Evolutionary conservation across 2,888 invertebrate species (phyloP).

Genomic region (Tenthredo amoena): DNA sequence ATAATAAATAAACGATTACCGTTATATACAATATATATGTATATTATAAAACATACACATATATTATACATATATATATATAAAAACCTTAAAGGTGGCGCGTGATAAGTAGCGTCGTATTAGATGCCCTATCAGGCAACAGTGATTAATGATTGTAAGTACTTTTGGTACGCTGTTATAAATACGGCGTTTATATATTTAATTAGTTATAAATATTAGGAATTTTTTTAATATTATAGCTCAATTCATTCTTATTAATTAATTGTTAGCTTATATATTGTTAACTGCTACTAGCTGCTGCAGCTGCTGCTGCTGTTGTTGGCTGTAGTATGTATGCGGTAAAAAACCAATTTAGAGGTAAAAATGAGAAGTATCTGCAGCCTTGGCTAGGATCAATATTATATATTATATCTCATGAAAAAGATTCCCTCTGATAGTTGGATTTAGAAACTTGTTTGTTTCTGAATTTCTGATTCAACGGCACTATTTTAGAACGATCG

Average conservation of each 20-base stretch:
- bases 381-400: neutral
- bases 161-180: neutral
- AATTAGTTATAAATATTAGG: neutral
- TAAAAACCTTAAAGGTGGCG: neutral
- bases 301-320: neutral
- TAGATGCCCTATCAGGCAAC: constrained; percentile 8
- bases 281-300: neutral
- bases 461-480: too few species aligned
- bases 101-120: constrained; percentile 8
- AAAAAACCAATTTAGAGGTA: neutral
- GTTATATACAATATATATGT: neutral
- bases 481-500: too few species aligned
- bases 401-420: too few species aligned
- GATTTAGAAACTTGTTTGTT: too few species aligned
- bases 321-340: neutral
- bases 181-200: neutral
- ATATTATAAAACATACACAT: neutral
- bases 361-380: neutral
- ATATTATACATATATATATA: neutral
- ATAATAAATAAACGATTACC: neutral
- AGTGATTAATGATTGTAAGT: constrained; percentile 6
- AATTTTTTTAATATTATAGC: neutral
- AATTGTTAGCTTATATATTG: neutral
- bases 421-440: too few species aligned
- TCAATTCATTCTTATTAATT: neutral